Evolutionary conservation across 2,888 invertebrate species (phyloP).

Genomic region (Drosophila limbata): DNA sequence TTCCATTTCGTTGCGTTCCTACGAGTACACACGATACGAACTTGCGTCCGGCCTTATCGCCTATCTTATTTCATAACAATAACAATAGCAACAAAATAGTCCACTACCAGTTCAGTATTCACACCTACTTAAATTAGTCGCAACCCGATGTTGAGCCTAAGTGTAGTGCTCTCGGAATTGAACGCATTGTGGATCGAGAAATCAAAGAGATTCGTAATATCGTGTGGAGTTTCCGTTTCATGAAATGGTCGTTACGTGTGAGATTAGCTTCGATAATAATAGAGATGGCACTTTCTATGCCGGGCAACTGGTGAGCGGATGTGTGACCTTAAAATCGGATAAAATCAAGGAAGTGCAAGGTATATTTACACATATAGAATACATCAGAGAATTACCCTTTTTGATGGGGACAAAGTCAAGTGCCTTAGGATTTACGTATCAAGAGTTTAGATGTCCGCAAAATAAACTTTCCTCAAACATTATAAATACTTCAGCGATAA

Average conservation of each 20-base stretch:
- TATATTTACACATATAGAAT: constrained; percentile 57
- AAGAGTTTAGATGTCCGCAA: constrained; percentile 18
- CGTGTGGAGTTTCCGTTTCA: constrained; percentile 1
- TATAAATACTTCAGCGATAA: constrained; percentile 67
- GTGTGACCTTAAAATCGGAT: constrained; percentile 74
- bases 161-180: constrained; percentile 27
- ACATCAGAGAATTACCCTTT: background rate
- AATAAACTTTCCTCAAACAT: constrained; percentile 7
- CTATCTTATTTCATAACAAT: constrained; percentile 53
- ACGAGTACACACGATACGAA: constrained; percentile 35
- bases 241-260: constrained; percentile 83
- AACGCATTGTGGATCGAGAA: background rate
- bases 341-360: constrained; percentile 82
- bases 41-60: constrained; percentile 62
- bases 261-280: constrained; percentile 84
- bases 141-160: constrained; percentile 41
- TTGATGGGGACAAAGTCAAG: constrained; percentile 6
- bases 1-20: constrained; percentile 47
- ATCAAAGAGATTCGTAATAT: constrained; percentile 11
- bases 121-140: constrained; percentile 57
- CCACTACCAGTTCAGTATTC: constrained; percentile 24
- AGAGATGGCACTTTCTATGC: constrained; percentile 81
- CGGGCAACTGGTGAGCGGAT: constrained; percentile 82
- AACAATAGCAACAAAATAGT: constrained; percentile 21
- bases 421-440: constrained; percentile 17